Percentiles rank a stretch among this genome's conserved stretches.
phyloP scores from a whole-genome alignment of 2,113 vertebrate species.

The Silurus asotus region DNA sequence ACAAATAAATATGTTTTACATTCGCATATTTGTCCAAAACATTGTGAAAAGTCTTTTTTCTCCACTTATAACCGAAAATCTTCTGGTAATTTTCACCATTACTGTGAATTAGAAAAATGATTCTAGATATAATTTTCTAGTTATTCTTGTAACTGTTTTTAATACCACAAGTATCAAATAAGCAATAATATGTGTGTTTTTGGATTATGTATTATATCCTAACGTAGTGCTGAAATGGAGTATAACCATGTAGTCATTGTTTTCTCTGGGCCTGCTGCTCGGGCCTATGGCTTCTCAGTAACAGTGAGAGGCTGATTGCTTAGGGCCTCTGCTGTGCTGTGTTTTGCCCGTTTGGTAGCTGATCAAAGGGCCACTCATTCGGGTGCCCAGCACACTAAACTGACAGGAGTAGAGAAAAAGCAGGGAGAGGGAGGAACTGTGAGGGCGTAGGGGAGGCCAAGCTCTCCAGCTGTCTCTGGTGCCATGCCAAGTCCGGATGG shows the following conservation, averaged over 20 bases:
- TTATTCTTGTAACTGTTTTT: background rate
- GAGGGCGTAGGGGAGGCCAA: background rate
- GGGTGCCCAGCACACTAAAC: conserved; percentile 59
- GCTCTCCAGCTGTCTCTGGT: conserved; percentile 56
- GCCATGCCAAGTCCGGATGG: conserved; percentile 52
- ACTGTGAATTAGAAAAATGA: background rate
- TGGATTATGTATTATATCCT: background rate
- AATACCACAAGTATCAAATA: background rate
- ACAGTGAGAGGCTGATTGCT: conserved; percentile 31
- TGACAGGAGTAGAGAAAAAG: conserved; percentile 52
- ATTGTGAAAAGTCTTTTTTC: background rate
- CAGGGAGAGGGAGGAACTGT: conserved; percentile 3
- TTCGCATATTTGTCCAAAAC: background rate
- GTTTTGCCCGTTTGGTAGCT: conserved; percentile 54
- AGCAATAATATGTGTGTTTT: background rate
- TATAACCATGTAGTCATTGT: background rate
- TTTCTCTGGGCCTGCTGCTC: conserved; percentile 9
- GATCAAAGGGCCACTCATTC: conserved; percentile 63
- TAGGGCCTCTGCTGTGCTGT: conserved; percentile 38
- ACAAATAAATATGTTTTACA: background rate
- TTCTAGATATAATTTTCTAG: background rate
- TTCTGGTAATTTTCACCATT: background rate
- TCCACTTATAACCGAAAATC: background rate
- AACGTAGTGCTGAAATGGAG: conserved; percentile 13
- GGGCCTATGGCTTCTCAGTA: conserved; percentile 32